Conservation (phyloP, 2,797 vertebrate genomes). For the Balearica regulorum region DNA sequence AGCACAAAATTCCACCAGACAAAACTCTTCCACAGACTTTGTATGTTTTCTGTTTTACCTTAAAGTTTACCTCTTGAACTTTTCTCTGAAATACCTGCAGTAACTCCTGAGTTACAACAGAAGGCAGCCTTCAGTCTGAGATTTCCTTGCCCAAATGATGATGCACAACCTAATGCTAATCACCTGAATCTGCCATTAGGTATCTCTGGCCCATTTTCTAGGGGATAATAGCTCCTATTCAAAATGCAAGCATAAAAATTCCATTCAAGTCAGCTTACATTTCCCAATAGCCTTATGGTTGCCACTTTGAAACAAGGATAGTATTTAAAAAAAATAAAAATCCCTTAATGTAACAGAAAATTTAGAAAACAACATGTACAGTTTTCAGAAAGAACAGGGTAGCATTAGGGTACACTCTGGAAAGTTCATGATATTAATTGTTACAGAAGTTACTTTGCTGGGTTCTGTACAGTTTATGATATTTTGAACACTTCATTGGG, state of each 20-base stretch:
- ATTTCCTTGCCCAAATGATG: not conserved
- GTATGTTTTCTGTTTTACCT: not conserved
- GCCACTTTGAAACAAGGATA: not conserved
- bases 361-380: not conserved
- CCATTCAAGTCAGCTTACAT: not conserved
- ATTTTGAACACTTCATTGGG: not conserved
- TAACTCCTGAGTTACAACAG: not conserved
- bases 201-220: not conserved
- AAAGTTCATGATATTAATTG: not conserved
- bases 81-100: not conserved
- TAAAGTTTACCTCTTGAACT: not conserved
- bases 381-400: not conserved
- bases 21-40: not conserved
- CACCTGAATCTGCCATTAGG: not conserved
- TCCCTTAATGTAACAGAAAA: not conserved
- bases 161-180: not conserved
- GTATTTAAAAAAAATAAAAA: not conserved
- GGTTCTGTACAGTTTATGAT: not conserved
- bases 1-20: not conserved
- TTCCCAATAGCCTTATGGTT: not conserved
- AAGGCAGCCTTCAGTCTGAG: not conserved
- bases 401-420: not conserved
- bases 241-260: not conserved
- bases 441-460: not conserved
- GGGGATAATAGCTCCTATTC: not conserved